Conservation (phyloP, 2,113 vertebrate species). For the Gyps fulvus region DNA sequence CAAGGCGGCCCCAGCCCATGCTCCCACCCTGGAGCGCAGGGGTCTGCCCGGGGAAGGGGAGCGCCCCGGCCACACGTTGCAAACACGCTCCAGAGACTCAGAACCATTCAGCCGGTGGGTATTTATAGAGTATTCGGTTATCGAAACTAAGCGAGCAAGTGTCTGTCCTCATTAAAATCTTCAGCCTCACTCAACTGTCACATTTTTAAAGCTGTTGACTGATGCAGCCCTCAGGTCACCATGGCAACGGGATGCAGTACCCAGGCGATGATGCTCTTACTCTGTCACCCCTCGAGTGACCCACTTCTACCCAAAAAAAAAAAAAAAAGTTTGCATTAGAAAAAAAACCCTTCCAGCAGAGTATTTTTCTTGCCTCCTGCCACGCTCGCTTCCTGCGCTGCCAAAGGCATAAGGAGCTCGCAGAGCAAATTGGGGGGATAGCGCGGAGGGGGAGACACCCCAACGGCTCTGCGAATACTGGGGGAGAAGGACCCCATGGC, state of each 20-base stretch:
- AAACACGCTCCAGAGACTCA: not conserved
- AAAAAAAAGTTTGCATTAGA: not conserved
- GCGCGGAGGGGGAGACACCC: not conserved
- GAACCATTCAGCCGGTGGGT: not conserved
- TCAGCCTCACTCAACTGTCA: slow-evolving; percentile 53
- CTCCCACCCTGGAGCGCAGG: not conserved
- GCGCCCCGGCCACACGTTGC: fast-evolving
- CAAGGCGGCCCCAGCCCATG: not conserved
- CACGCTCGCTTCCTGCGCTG: not conserved
- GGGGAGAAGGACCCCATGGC: fast-evolving
- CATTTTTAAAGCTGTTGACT: slow-evolving; percentile 55
- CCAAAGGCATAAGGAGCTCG: not conserved
- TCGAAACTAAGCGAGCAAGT: not conserved
- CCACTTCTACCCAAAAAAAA: slow-evolving; percentile 11
- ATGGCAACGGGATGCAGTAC: slow-evolving; percentile 65
- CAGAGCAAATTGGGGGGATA: not conserved
- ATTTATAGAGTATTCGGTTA: slow-evolving; percentile 17
- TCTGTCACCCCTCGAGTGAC: slow-evolving; percentile 45
- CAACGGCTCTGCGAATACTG: not conserved
- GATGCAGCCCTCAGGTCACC: slow-evolving; percentile 60
- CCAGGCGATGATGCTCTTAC: slow-evolving; percentile 40
- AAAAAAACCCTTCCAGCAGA: not conserved
- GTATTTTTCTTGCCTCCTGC: not conserved
- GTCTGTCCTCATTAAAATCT: slow-evolving; percentile 62
- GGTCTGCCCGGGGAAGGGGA: not conserved